Base-by-base conservation (phyloP, 1,140 invertebrate genomes). In the Leptinotarsa lineolata region DNA sequence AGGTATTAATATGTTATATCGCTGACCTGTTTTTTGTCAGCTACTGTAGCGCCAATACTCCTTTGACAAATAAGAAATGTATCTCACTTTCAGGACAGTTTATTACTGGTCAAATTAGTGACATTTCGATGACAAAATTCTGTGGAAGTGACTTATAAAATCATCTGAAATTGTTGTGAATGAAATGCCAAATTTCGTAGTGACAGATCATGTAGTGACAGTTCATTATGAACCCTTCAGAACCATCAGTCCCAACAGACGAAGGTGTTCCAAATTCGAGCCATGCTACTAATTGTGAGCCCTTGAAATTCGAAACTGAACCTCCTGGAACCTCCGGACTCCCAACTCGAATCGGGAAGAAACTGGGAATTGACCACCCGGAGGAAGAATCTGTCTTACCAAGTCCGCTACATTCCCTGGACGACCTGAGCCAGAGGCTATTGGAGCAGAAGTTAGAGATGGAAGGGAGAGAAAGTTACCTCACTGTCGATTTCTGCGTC, bases 401-500 rank as follows among this genome's bases (percentile, higher is more conserved):
- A 16, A 63, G 61, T 20, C 61, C 61, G 20, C 4, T 63, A 5
- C 20, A 30, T 16, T 63, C 61, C 13, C 20, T 63, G 2, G 61
- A 63, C 13, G 61, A 63, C 20, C 61, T 63, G 3, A 63, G 61
- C 61, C 20, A 15, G 61, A 21, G 21, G 20, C 18, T 63, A 12
- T 8, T 63, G 61, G 16, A 63, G 61, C 13, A 15, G 20, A 63
- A 30, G 13, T 22, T 63, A 2, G 66, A 68, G 13, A 48, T 73
- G 6, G 63, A 71, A 15, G 44, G 13, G 1, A 59, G 70, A 21
- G 75, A 77, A 18, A 77, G 72, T 22, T 77, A 65, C 44, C 22
- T 64, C 12, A 74, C 75, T 11, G 60, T 74, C 1, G 75, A 77
- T 45, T 21, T 54, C 8, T 77, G 75, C 44, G 18, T 72, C 5